Percentiles rank a stretch among this genome's conserved stretches.
Evolutionary conservation across 2,797 vertebrate genomes (phyloP).

Genomic region (Chloroceryle inda): DNA sequence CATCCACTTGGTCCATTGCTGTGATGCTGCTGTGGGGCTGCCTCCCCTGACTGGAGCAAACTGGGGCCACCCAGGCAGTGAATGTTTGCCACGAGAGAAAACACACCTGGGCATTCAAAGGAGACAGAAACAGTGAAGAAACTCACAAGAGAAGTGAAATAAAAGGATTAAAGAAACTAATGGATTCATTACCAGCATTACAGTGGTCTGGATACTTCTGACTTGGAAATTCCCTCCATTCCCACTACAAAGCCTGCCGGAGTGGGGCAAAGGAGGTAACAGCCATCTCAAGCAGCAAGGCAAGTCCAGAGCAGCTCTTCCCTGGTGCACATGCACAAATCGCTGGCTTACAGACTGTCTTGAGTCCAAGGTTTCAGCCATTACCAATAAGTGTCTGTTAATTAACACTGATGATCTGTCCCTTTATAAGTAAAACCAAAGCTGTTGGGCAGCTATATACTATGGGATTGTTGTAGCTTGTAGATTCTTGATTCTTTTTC

Average conservation of each 20-base stretch:
- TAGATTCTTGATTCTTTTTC: neutral
- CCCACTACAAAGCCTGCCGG: neutral
- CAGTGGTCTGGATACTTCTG: neutral
- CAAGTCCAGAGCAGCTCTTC: neutral
- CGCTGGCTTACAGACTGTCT: neutral
- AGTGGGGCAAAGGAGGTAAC: neutral
- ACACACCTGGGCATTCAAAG: neutral
- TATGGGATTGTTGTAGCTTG: neutral
- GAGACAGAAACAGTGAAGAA: neutral
- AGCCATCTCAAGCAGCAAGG: rapidly evolving
- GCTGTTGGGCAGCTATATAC: neutral
- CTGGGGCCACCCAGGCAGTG: rapidly evolving
- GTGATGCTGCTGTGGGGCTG: rapidly evolving
- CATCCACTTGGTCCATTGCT: rapidly evolving
- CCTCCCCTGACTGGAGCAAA: neutral
- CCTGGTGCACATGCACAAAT: neutral
- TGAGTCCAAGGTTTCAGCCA: neutral
- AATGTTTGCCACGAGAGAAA: neutral
- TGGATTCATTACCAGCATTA: neutral
- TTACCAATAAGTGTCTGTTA: neutral
- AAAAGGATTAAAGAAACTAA: neutral
- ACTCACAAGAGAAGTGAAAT: neutral
- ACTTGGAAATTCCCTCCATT: neutral
- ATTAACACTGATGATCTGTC: neutral
- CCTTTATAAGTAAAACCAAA: neutral